Evolutionary conservation across 2,888 invertebrate genomes (phyloP).

Genomic region (Acrobasis consociella): DNA sequence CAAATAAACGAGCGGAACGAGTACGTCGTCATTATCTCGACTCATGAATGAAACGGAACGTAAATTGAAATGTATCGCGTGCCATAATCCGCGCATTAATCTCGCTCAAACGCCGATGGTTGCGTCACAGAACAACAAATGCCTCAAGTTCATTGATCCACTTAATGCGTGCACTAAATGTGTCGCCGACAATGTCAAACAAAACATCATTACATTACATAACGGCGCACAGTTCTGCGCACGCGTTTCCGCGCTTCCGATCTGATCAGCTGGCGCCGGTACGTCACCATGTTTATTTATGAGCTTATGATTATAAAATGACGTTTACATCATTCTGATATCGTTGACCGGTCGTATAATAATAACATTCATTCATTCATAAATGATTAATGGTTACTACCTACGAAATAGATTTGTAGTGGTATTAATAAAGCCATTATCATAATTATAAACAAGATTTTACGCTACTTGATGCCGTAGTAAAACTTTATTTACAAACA

Average conservation of each 20-base stretch:
- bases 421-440: constrained; percentile 74
- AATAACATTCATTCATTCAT: constrained; percentile 77
- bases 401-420: constrained; percentile 77
- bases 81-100: constrained; percentile 82
- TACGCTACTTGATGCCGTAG: constrained; percentile 70
- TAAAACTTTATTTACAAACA: constrained; percentile 69
- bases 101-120: constrained; percentile 80
- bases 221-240: constrained; percentile 58
- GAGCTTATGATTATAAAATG: constrained; percentile 81
- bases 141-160: constrained; percentile 82
- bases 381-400: constrained; percentile 77
- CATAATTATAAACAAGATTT: constrained; percentile 80
- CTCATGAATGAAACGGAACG: constrained; percentile 80
- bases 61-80: constrained; percentile 82
- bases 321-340: constrained; percentile 77
- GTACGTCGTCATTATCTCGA: constrained; percentile 74
- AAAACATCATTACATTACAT: constrained; percentile 79
- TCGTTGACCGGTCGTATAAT: constrained; percentile 75
- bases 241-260: constrained; percentile 48
- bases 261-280: constrained; percentile 37
- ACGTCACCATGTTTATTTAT: constrained; percentile 80
- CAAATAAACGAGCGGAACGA: constrained; percentile 71
- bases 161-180: constrained; percentile 79
- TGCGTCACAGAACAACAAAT: constrained; percentile 76
- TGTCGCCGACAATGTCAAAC: constrained; percentile 81